Base-by-base conservation (phyloP, 2,888 invertebrate species). In the Chelonus formosanus region DNA sequence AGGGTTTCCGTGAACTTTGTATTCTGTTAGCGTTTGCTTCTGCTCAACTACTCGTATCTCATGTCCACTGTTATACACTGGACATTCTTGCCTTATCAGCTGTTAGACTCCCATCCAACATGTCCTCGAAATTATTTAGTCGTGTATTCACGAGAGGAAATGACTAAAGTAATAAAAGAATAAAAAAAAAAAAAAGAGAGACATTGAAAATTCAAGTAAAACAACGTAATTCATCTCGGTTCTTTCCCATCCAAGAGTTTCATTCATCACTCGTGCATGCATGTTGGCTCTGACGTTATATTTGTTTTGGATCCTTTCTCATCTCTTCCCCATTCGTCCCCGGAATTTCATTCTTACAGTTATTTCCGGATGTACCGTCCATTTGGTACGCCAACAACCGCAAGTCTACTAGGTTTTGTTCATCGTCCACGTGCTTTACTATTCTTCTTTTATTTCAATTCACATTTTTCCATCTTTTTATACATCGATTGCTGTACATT, bases 251-350 rank as follows among this genome's bases (percentile, higher is more conserved):
- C 58, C 47, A 54, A 31, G 34, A 47, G 45, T 35, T 58, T 58
- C 58, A 58, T 58, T 58, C 58, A 58, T 58, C 58, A 58, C 58
- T 58, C 58, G 58, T n/a, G 45, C n/a, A 47, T 58, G 58, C 58
- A 58, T 45, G 58, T 45, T 44, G 34, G 45, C 47, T 44, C 44
- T 47, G 58, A 58, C 58, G 45, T 58, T 40, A 35, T 44, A 58
- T 45, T 58, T 45, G 58, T 58, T 58, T 58, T 47, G 58, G 58
- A 58, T 58, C 58, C 47, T 47, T 45, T 47, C 44, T 56, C 44
- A 43, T 56, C 56, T 58, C 58, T 20, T 52, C 31, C 52, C 52
- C 34, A 31, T 10, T 52, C 10, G 7, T 31, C 52, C 34, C 10
- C 32, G 32, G 47, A 58, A 58, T 58, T 58, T 58, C 58, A 58